phyloP scores from a whole-genome alignment of 2,113 vertebrate genomes.

The Euleptes europaea region DNA sequence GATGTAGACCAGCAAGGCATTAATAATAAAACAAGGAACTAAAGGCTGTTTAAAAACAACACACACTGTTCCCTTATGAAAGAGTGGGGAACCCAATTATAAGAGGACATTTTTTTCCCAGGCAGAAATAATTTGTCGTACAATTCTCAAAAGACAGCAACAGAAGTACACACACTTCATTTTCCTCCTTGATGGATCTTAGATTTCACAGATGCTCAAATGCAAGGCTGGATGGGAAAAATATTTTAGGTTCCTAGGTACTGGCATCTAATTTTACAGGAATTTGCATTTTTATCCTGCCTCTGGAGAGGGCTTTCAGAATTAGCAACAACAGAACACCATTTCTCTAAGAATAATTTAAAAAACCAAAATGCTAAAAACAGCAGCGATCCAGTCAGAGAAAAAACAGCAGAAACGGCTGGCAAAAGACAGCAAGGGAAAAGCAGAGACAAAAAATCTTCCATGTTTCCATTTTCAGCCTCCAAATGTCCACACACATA shows the following conservation, averaged over 20 bases:
- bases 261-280: not conserved
- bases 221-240: not conserved
- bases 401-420: not conserved
- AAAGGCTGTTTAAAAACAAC: constrained; percentile 70
- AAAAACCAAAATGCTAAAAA: not conserved
- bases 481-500: no score
- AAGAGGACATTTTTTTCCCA: constrained; percentile 66
- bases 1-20: constrained; percentile 61
- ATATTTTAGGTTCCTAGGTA: not conserved
- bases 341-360: not conserved
- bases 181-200: constrained; percentile 55
- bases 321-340: not conserved
- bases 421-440: no score
- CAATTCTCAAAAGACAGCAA: constrained; percentile 67
- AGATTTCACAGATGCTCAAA: constrained; percentile 50
- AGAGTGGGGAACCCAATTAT: constrained; percentile 52
- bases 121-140: constrained; percentile 70
- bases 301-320: not conserved
- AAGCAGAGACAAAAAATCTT: no score
- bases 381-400: not conserved
- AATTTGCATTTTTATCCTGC: not conserved
- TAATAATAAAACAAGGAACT: constrained; percentile 67
- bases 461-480: not conserved
- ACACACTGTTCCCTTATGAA: constrained; percentile 63
- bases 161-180: constrained; percentile 45